Conservation (phyloP, 2,797 vertebrate genomes). For the Acropternis orthonyx region DNA sequence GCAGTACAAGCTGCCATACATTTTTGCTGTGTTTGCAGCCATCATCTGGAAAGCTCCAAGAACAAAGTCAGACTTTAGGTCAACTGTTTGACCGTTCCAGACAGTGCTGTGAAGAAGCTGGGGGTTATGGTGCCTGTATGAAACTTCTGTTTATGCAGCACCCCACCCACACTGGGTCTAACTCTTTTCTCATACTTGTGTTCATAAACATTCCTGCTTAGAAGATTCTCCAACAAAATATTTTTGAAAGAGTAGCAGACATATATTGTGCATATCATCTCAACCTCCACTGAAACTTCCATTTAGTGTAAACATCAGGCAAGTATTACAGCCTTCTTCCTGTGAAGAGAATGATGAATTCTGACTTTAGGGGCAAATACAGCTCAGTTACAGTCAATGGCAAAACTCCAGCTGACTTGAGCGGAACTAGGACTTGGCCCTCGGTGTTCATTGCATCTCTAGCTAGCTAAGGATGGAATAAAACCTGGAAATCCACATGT, state of each 20-base stretch:
- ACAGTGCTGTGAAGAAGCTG: not conserved
- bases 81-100: not conserved
- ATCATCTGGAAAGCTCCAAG: not conserved
- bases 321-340: constrained; percentile 32
- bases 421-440: constrained; percentile 28
- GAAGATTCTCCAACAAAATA: not conserved
- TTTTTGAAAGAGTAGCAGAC: not conserved
- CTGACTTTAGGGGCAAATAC: not conserved
- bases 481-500: constrained; percentile 52
- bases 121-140: not conserved
- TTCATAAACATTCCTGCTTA: constrained; percentile 11
- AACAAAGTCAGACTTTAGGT: not conserved
- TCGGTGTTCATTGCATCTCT: not conserved
- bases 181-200: not conserved
- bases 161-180: not conserved
- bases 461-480: not conserved
- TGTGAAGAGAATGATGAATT: not conserved
- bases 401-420: constrained; percentile 28
- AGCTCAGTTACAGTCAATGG: not conserved
- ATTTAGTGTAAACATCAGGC: constrained; percentile 23
- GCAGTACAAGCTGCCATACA: not conserved
- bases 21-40: not conserved
- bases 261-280: not conserved
- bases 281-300: constrained; percentile 15
- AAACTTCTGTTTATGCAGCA: not conserved